Conservation (phyloP, 2,888 invertebrate genomes). For the Tachina lurida region DNA sequence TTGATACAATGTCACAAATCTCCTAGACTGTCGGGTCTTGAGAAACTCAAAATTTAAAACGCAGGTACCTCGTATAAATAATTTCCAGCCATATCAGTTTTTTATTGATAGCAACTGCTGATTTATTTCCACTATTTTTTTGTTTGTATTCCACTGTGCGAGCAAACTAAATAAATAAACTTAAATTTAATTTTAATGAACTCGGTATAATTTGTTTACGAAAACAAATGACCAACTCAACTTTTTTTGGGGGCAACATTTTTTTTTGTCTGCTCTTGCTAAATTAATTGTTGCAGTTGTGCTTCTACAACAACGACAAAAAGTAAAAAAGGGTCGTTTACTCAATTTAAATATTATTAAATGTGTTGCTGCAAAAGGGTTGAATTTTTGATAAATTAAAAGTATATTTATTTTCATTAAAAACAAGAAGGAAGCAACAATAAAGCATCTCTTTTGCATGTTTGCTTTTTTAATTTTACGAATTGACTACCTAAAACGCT, state of each 20-base stretch:
- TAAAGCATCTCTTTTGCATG: not conserved
- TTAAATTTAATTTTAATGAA: constrained; percentile 59
- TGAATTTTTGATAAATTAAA: not conserved
- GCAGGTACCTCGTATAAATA: no score
- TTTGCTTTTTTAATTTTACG: no score
- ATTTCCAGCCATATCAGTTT: no score
- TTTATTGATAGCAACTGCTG: no score
- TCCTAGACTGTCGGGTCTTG: no score
- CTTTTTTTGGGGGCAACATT: not conserved
- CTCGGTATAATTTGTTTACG: constrained; percentile 21
- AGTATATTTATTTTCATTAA: not conserved
- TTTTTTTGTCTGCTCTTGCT: not conserved
- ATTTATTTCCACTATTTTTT: no score
- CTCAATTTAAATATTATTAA: constrained; percentile 7
- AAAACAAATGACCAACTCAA: constrained; percentile 3
- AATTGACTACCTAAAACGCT: no score
- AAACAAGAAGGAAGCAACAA: not conserved
- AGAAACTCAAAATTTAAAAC: no score
- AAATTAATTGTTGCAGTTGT: constrained; percentile 38
- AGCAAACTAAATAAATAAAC: constrained; percentile 27
- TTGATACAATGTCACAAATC: no score
- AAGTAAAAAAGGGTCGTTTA: not conserved
- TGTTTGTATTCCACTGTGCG: no score
- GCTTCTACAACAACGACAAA: not conserved
- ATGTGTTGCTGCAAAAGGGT: not conserved